Percentiles rank a stretch among this genome's conserved stretches.
These are phyloP conservation scores for Micrasema longulum DNA, from an alignment of 1,140 invertebrate genomes.

Conservation along the genomic window DNA sequence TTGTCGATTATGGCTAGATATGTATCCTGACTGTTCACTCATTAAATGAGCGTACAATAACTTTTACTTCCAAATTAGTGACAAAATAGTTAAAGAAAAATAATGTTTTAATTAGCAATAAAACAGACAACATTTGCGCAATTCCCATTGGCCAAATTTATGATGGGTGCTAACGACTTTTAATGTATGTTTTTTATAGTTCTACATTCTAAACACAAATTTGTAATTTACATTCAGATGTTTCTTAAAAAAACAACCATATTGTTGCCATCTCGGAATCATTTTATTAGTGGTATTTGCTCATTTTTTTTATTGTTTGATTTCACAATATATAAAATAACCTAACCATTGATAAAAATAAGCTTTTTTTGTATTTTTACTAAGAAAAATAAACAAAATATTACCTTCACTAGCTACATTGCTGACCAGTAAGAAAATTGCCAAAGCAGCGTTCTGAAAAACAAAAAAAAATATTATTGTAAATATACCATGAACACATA, in stretches of 20 bases:
- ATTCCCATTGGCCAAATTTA: too few relatives aligned
- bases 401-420: conserved; percentile 35
- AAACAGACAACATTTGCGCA: too few relatives aligned
- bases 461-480: conserved; percentile 17
- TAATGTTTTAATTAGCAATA: too few relatives aligned
- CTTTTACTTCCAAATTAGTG: too few relatives aligned
- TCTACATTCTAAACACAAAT: too few relatives aligned
- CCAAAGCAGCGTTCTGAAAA: conserved; percentile 36
- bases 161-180: too few relatives aligned
- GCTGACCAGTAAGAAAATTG: conserved; percentile 29
- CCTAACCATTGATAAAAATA: too few relatives aligned
- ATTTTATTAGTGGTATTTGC: not conserved
- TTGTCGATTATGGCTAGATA: too few relatives aligned
- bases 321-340: conserved; percentile 7
- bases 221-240: not conserved
- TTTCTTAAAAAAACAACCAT: not conserved
- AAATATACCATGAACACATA: not conserved
- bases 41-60: not conserved
- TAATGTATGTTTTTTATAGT: too few relatives aligned
- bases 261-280: not conserved
- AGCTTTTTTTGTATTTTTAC: not conserved
- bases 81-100: too few relatives aligned
- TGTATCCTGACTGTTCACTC: too few relatives aligned
- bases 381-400: not conserved
- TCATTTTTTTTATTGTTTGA: not conserved